A percentile compares a stretch with the other conserved stretches of the same genome.
Evolutionary conservation across 2,797 vertebrate genomes (phyloP).

Genomic region (Tokudaia tokunoshimensis): DNA sequence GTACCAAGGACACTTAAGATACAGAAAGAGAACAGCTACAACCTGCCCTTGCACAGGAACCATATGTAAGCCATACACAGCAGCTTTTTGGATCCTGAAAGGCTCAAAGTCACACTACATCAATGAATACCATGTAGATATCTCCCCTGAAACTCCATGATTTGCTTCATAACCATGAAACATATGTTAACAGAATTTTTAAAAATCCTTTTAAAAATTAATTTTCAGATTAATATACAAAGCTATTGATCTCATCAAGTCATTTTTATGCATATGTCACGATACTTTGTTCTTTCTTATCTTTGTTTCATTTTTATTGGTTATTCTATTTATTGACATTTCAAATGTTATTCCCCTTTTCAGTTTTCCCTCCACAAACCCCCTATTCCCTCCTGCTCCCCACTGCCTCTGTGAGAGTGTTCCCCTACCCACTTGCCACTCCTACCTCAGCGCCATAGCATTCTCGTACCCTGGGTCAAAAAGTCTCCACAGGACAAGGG

Average conservation of each 20-base stretch:
- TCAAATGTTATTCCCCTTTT: too few species aligned
- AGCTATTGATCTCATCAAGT: neutral
- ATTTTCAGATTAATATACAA: neutral
- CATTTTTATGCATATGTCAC: neutral
- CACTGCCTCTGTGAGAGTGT: too few species aligned
- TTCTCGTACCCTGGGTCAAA: too few species aligned
- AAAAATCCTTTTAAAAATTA: neutral
- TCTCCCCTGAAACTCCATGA: neutral
- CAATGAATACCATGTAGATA: neutral
- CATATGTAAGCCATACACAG: neutral
- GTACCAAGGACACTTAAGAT: neutral
- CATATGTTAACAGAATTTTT: neutral
- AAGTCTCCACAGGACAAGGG: too few species aligned
- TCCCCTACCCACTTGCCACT: too few species aligned
- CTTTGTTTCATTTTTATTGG: too few species aligned
- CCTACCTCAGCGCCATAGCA: too few species aligned
- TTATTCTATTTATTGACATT: too few species aligned
- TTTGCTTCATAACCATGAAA: neutral
- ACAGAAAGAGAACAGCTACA: neutral
- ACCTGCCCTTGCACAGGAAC: neutral
- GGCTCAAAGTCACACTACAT: neutral
- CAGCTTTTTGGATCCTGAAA: slow-evolving; percentile 35
- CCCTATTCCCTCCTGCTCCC: too few species aligned
- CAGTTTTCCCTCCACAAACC: too few species aligned
- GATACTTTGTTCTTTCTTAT: neutral